These are phyloP conservation scores for Macrophya alboannulata DNA, from an alignment of 2,888 invertebrate species.

Conservation along the genomic window DNA sequence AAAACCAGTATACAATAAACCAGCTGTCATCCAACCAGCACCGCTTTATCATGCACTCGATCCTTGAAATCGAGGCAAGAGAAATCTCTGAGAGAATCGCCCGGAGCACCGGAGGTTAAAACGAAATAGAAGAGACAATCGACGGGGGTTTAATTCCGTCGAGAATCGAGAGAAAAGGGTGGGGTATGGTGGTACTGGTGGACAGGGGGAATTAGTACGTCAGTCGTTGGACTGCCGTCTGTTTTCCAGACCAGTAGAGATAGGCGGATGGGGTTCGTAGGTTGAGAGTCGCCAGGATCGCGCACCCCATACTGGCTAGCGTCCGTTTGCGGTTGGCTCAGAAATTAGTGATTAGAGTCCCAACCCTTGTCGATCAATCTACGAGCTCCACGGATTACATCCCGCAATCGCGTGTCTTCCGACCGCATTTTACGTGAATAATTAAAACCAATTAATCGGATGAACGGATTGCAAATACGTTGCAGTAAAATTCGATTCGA, in stretches of 20 bases:
- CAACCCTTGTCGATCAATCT: slow-evolving; percentile 51
- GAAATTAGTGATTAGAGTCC: slow-evolving; percentile 54
- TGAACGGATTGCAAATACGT: slow-evolving; percentile 29
- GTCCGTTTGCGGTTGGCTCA: slow-evolving; percentile 49
- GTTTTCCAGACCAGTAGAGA: slow-evolving; percentile 38
- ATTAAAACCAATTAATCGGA: slow-evolving; percentile 41
- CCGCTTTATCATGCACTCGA: neutral
- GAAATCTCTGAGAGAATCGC: neutral
- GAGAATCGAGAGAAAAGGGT: slow-evolving; percentile 1
- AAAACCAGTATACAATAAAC: slow-evolving; percentile 5
- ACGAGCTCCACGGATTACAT: slow-evolving; percentile 28
- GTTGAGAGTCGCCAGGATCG: slow-evolving; percentile 32
- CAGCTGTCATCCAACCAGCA: slow-evolving; percentile 32
- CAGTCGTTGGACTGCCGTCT: slow-evolving; percentile 41
- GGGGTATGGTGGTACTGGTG: neutral
- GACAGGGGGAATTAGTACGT: slow-evolving; percentile 45
- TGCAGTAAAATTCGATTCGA: neutral
- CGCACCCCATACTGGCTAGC: neutral
- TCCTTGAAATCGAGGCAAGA: neutral
- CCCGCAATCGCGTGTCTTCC: slow-evolving; percentile 47
- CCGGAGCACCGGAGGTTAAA: neutral
- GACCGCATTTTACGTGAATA: slow-evolving; percentile 35
- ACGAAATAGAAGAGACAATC: slow-evolving; percentile 40
- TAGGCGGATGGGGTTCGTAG: neutral
- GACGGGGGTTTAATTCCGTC: slow-evolving; percentile 31